Conservation (phyloP, 2,113 vertebrate genomes). For the Austrofundulus limnaeus region DNA sequence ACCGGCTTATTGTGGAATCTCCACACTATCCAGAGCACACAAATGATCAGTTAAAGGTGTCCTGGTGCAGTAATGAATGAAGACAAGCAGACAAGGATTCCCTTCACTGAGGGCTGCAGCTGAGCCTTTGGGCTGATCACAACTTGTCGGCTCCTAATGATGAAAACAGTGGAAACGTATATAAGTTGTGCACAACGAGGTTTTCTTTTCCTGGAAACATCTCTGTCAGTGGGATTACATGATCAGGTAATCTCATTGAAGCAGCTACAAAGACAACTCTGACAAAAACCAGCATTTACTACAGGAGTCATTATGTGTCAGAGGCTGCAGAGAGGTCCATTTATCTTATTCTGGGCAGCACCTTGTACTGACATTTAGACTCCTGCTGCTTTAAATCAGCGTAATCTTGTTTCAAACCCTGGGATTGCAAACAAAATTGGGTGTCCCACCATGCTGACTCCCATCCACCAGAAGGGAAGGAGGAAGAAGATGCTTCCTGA, state of each 20-base stretch:
- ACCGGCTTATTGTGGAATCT: constrained; percentile 14
- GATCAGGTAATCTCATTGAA: constrained; percentile 64
- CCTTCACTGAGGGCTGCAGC: constrained; percentile 13
- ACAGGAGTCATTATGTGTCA: constrained; percentile 59
- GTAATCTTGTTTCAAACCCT: constrained; percentile 57
- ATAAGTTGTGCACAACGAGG: constrained; percentile 73
- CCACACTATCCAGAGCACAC: constrained; percentile 30
- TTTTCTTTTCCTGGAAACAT: constrained; percentile 50
- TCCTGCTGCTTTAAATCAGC: constrained; percentile 56
- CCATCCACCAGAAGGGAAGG: constrained; percentile 30
- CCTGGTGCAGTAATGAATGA: constrained; percentile 36
- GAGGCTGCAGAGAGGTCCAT: constrained; percentile 51
- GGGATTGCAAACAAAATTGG: constrained; percentile 36
- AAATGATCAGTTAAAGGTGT: constrained; percentile 48
- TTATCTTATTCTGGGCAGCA: constrained; percentile 54
- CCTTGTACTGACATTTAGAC: constrained; percentile 48
- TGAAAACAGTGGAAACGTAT: constrained; percentile 63
- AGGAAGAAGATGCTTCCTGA: constrained; percentile 24
- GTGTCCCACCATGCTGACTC: constrained; percentile 46
- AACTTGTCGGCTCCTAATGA: constrained; percentile 62
- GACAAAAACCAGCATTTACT: constrained; percentile 66
- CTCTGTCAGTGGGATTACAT: constrained; percentile 60
- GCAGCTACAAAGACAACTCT: constrained; percentile 56
- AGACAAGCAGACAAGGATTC: constrained; percentile 16
- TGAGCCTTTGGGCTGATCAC: constrained; percentile 22